Evolutionary conservation across 2,888 invertebrate genomes (phyloP).

Genomic region (Chirona hameri): DNA sequence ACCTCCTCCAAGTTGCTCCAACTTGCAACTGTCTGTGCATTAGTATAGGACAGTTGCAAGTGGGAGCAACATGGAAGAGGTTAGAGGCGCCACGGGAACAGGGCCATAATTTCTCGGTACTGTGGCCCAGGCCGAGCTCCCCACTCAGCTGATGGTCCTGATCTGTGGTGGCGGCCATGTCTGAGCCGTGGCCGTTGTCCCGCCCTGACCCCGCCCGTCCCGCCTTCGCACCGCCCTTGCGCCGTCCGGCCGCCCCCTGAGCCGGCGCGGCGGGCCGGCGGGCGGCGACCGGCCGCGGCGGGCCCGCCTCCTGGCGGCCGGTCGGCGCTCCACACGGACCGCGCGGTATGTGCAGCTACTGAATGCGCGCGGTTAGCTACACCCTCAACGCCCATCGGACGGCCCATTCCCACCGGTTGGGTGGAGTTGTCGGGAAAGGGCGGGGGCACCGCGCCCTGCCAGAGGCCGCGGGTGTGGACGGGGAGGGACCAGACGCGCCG

Average conservation of each 20-base stretch:
- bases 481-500: constrained; percentile 5
- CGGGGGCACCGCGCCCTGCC: neutral
- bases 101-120: too few species aligned
- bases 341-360: constrained; percentile 6
- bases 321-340: neutral
- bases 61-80: too few species aligned
- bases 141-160: too few species aligned
- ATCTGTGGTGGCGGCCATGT: neutral
- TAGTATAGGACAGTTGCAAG: too few species aligned
- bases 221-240: neutral
- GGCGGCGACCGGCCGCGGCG: neutral
- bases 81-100: too few species aligned
- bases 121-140: too few species aligned
- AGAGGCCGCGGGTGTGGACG: neutral
- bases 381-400: constrained; percentile 8
- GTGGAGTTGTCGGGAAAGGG: neutral
- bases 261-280: neutral
- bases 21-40: too few species aligned
- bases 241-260: neutral
- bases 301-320: neutral
- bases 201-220: neutral
- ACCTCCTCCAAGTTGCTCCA: too few species aligned
- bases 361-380: constrained; percentile 27
- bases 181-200: neutral
- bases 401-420: constrained; percentile 12